Conservation (phyloP, 2,888 invertebrate genomes). For the Galeopsomyia nigrocyanea region DNA sequence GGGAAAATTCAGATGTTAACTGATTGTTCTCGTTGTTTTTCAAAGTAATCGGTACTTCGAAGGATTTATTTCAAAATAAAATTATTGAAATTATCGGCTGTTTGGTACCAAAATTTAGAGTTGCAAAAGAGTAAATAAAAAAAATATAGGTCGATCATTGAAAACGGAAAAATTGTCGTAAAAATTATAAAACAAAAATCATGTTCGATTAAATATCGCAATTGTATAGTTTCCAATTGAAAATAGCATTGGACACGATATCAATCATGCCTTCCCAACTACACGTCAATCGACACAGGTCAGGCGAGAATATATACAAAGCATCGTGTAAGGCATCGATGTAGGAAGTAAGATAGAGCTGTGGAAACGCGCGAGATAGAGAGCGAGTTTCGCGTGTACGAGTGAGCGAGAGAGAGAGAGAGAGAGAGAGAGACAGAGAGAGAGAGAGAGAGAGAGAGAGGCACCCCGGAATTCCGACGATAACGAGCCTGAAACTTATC, state of each 20-base stretch:
- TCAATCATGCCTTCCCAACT: neutral
- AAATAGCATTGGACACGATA: neutral
- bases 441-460: conserved; percentile 7
- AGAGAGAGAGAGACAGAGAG: conserved; percentile 5
- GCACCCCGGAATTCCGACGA: conserved; percentile 32
- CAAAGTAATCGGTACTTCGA: too few relatives aligned
- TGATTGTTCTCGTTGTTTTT: too few relatives aligned
- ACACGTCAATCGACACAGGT: neutral
- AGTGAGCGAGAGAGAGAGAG: neutral
- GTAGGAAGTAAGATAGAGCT: neutral
- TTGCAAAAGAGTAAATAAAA: too few relatives aligned
- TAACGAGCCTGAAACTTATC: conserved; percentile 49
- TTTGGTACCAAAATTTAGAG: too few relatives aligned
- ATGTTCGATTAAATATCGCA: too few relatives aligned
- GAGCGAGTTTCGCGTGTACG: neutral
- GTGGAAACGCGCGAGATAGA: neutral
- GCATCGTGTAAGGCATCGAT: neutral
- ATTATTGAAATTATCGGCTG: too few relatives aligned
- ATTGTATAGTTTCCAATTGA: too few relatives aligned
- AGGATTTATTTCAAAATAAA: too few relatives aligned
- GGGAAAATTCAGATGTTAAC: neutral
- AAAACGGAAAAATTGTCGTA: too few relatives aligned
- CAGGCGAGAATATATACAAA: neutral
- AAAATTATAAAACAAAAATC: too few relatives aligned
- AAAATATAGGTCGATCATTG: too few relatives aligned